Base-by-base conservation (phyloP, 2,888 invertebrate genomes). In the Leptopilina myrica region DNA sequence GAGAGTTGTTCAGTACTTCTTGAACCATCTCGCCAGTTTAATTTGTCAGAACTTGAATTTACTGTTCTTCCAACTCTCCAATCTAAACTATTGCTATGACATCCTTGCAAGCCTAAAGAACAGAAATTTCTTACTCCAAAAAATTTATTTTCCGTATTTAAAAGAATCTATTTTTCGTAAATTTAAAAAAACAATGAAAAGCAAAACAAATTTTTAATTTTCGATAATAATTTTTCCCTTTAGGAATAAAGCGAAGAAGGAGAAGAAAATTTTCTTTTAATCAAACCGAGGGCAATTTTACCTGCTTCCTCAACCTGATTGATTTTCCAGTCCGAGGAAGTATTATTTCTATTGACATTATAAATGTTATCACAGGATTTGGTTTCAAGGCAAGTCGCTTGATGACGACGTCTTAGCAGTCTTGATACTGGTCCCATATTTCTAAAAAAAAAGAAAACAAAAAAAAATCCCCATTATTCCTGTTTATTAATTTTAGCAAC, bases 291-390 rank as follows among this genome's bases (percentile, higher is more conserved):
- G 9, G 9, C 20, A 15, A n/a, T 64, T 69, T 77, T 84, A 90
- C 91, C 89, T 87, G 88, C 86, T 66, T 88, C 88, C 66, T 86
- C 87, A 40, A 82, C 82, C 53, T 85, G 87, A 59, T 86, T 85
- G 40, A 88, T 83, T 81, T 89, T 88, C 91, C 91, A 91, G 75
- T 90, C 90, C 79, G 89, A 85, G 56, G 89, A 89, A 83, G 84
- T 87, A 79, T 87, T 89, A 86, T 85, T 89, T 88, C 87, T 90
- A 87, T 91, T 89, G 80, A 90, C 89, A 85, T 86, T 91, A 88
- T 91, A 91, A 89, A 91, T 91, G 87, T 91, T 91, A 91, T 91
- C 91, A 90, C 91, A 91, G 89, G 91, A 91, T 89, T 91, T 91
- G 43, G 91, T 91, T 78, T 91, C 88, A 83, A 90, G 90, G 87